These are phyloP conservation scores for Ailurus styani DNA, from an alignment of 2,113 vertebrate species.

Conservation along the genomic window DNA sequence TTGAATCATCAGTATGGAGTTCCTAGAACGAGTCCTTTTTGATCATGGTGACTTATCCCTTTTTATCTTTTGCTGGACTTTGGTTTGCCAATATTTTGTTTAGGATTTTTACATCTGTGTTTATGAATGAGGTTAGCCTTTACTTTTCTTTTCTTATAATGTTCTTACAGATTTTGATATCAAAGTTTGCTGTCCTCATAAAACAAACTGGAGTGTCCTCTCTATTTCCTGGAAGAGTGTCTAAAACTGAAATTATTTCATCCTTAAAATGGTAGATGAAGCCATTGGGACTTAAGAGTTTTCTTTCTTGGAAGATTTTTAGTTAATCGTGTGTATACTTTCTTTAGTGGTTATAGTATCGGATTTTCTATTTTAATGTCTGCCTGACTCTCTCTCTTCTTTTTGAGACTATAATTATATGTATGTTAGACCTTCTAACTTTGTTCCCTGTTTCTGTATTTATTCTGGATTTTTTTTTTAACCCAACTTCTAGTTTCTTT, in stretches of 20 bases:
- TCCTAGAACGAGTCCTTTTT: not conserved
- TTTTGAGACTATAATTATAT: not conserved
- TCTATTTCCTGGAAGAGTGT: not conserved
- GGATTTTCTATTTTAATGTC: not conserved
- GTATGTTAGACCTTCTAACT: not conserved
- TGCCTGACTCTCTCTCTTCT: not conserved
- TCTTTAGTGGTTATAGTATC: not conserved
- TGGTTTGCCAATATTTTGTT: not conserved
- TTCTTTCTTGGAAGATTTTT: not conserved
- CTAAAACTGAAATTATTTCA: not conserved
- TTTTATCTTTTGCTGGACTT: slow-evolving; percentile 5
- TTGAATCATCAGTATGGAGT: not conserved
- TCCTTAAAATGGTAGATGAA: not conserved
- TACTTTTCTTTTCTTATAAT: not conserved
- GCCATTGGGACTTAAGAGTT: not conserved
- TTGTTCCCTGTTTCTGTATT: not conserved
- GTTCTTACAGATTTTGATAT: not conserved
- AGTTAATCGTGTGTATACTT: not conserved
- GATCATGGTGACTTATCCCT: not conserved
- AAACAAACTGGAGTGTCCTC: not conserved
- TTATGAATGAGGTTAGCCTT: not conserved
- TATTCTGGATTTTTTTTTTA: not conserved
- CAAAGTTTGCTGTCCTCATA: not conserved
- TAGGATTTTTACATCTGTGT: slow-evolving; percentile 7
- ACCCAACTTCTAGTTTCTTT: not conserved